Evolutionary conservation across 2,888 invertebrate genomes (phyloP).

Genomic region (Nowickia ferox): DNA sequence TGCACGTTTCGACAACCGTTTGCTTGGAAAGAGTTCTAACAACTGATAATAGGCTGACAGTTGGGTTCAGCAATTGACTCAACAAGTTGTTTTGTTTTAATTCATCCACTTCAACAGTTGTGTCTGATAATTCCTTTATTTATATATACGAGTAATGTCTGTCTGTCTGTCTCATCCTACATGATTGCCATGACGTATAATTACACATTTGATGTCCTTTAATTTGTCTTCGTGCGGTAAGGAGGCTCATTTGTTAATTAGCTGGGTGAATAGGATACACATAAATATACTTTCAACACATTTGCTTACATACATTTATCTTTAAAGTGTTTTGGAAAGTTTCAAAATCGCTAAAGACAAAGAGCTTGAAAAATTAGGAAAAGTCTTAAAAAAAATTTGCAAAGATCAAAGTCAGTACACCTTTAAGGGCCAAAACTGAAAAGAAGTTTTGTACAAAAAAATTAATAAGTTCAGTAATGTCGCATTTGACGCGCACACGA

Average conservation of each 20-base stretch:
- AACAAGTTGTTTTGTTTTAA: slow-evolving; percentile 51
- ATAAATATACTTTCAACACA: no score
- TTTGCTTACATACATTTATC: no score
- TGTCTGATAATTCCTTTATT: slow-evolving; percentile 27
- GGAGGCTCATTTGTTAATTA: slow-evolving; percentile 23
- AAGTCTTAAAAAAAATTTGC: no score
- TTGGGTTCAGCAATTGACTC: slow-evolving; percentile 46
- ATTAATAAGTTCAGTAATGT: no score
- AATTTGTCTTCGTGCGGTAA: slow-evolving; percentile 22
- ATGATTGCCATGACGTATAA: slow-evolving; percentile 44
- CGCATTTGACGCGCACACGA: no score
- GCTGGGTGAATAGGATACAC: background rate
- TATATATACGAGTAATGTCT: background rate
- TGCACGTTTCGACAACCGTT: slow-evolving; percentile 57
- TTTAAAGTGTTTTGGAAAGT: no score
- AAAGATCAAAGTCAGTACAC: no score
- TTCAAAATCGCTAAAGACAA: no score
- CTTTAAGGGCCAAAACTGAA: no score
- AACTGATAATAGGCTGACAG: slow-evolving; percentile 50
- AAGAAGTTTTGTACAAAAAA: no score
- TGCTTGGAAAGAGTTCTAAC: slow-evolving; percentile 34
- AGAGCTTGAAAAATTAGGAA: no score
- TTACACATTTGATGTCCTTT: slow-evolving; percentile 58
- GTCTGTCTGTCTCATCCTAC: slow-evolving; percentile 25
- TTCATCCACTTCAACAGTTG: slow-evolving; percentile 36